Percentiles rank a stretch among this genome's conserved stretches.
phyloP scores from a whole-genome alignment of 1,140 invertebrate species.

The Odontomachus brunneus region DNA sequence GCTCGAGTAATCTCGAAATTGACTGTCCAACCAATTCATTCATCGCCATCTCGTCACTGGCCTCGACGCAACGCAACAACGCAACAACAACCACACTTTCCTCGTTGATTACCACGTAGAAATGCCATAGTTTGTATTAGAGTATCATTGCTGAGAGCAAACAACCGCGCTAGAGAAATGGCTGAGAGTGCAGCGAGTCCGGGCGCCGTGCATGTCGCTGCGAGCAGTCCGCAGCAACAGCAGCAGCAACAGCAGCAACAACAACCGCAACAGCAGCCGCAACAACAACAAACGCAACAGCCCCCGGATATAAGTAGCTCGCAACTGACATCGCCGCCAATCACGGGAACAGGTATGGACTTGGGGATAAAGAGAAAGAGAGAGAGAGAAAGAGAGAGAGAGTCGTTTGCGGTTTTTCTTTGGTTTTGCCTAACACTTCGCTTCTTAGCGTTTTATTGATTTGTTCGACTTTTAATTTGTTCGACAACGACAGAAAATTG shows the following conservation, averaged over 20 bases:
- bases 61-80: constrained; percentile 9
- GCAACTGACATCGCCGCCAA: constrained; percentile 83
- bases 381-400: constrained; percentile 17
- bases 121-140: constrained; percentile 36
- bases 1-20: constrained; percentile 41
- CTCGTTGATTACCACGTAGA: constrained; percentile 30
- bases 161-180: constrained; percentile 74
- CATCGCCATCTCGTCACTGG: constrained; percentile 29
- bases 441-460: background rate
- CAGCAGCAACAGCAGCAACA: constrained; percentile 49
- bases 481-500: background rate
- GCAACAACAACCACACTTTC: constrained; percentile 36
- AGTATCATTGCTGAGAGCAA: constrained; percentile 25
- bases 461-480: background rate
- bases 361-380: no score
- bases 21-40: constrained; percentile 19
- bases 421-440: background rate
- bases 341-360: constrained; percentile 84
- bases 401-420: background rate
- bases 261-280: constrained; percentile 70
- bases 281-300: constrained; percentile 75
- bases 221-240: constrained; percentile 76
- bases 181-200: constrained; percentile 84
- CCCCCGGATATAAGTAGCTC: constrained; percentile 84
- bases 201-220: constrained; percentile 73